Evolutionary conservation across 1,140 invertebrate genomes (phyloP).

Genomic region (Aradophagus sp.): DNA sequence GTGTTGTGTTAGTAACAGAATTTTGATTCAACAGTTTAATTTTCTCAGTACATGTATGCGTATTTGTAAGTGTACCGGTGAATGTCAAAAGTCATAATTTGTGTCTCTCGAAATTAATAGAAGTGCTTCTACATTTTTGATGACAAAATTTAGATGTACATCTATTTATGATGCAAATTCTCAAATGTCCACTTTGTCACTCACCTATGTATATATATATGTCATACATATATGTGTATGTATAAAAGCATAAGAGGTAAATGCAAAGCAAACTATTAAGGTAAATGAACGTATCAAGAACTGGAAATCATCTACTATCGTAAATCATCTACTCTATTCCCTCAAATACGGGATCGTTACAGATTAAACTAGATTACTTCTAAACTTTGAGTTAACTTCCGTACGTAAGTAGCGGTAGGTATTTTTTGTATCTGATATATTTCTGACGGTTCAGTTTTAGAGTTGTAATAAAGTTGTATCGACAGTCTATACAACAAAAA

Average conservation of each 20-base stretch:
- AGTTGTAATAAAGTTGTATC: slow-evolving; percentile 64
- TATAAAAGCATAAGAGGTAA: slow-evolving; percentile 76
- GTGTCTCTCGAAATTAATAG: no score
- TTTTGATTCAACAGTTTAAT: no score
- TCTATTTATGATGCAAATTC: no score
- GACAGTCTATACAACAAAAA: no score
- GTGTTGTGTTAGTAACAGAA: no score
- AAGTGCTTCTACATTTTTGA: no score
- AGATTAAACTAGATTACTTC: slow-evolving; percentile 73
- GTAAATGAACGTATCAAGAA: slow-evolving; percentile 73
- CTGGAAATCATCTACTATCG: slow-evolving; percentile 72
- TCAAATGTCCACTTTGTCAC: no score
- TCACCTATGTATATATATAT: no score
- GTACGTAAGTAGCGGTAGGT: slow-evolving; percentile 81
- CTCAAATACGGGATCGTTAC: slow-evolving; percentile 74
- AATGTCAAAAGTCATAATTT: no score
- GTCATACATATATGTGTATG: background rate
- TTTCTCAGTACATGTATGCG: no score
- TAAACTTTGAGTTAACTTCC: slow-evolving; percentile 76
- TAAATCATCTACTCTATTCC: slow-evolving; percentile 70
- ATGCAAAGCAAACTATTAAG: slow-evolving; percentile 74
- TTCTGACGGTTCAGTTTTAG: slow-evolving; percentile 65
- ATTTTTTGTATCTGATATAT: slow-evolving; percentile 77
- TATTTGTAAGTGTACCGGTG: no score
- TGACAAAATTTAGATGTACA: no score